These are phyloP conservation scores for Microtus pennsylvanicus DNA, from an alignment of 2,113 vertebrate genomes.

Conservation along the genomic window DNA sequence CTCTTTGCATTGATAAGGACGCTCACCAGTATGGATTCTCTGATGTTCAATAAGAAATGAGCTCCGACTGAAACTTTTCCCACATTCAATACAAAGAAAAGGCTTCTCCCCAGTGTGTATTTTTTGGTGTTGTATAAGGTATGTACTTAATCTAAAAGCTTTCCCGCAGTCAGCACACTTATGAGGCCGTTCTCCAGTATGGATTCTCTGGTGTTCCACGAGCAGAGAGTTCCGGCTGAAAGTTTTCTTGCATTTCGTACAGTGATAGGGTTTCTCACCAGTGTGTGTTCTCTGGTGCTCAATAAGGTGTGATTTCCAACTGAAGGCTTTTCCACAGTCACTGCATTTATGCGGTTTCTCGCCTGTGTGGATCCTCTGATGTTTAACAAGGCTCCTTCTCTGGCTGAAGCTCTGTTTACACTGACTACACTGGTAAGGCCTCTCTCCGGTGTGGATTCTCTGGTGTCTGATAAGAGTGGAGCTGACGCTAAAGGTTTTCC, in stretches of 20 bases:
- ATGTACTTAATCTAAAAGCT: constrained; percentile 82
- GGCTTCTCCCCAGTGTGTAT: constrained; percentile 82
- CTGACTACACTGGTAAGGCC: constrained; percentile 81
- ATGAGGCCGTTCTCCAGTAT: constrained; percentile 81
- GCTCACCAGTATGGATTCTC: constrained; percentile 81
- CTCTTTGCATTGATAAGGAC: constrained; percentile 79
- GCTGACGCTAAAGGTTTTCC: constrained; percentile 82
- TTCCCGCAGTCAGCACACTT: constrained; percentile 83
- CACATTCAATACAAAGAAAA: constrained; percentile 82
- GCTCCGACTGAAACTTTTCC: constrained; percentile 82
- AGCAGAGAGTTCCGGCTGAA: constrained; percentile 81
- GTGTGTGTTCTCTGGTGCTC: constrained; percentile 83
- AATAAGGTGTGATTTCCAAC: constrained; percentile 82
- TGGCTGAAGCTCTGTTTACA: constrained; percentile 82
- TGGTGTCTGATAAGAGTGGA: constrained; percentile 82
- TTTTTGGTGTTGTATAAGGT: constrained; percentile 82
- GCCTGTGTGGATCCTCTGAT: constrained; percentile 82
- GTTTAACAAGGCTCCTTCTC: constrained; percentile 81
- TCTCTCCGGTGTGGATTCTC: constrained; percentile 83
- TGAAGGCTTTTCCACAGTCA: constrained; percentile 83
- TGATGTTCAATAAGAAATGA: constrained; percentile 83
- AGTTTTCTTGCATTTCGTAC: constrained; percentile 82
- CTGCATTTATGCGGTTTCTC: constrained; percentile 81
- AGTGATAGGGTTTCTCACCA: constrained; percentile 82
- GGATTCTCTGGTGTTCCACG: constrained; percentile 83